Percentiles rank a stretch among this genome's conserved stretches.
These are phyloP conservation scores for Eupeodes corollae DNA, from an alignment of 1,140 invertebrate species.

Conservation along the genomic window DNA sequence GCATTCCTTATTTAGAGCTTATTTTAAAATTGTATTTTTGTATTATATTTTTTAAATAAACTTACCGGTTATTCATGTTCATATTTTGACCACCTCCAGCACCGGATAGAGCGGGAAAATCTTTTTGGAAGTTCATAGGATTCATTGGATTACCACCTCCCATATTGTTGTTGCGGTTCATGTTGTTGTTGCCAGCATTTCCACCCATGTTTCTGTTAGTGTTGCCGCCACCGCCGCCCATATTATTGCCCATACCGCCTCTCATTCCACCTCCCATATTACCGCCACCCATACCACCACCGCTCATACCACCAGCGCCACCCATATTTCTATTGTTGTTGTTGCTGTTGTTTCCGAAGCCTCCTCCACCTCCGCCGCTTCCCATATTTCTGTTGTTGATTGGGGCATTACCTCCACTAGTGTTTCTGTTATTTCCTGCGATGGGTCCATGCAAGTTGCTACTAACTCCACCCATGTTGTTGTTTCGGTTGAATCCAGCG, in stretches of 20 bases:
- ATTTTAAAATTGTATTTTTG: too few species aligned
- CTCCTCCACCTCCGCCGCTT: slow-evolving; percentile 5
- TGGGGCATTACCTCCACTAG: slow-evolving; percentile 11
- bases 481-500: slow-evolving; percentile 37
- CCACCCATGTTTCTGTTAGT: too few species aligned
- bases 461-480: slow-evolving; percentile 13
- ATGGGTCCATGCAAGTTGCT: background rate
- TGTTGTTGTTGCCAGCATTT: too few species aligned
- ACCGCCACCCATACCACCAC: background rate
- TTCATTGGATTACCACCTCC: slow-evolving; percentile 17
- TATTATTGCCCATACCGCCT: background rate
- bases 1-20: too few species aligned
- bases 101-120: slow-evolving; percentile 18
- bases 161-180: too few species aligned
- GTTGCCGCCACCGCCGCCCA: background rate
- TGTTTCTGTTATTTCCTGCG: slow-evolving; percentile 1
- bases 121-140: slow-evolving; percentile 12
- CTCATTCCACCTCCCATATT: background rate
- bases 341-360: background rate
- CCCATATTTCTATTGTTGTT: too few species aligned
- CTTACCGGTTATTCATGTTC: too few species aligned
- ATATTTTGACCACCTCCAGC: slow-evolving; percentile 3
- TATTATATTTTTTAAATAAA: too few species aligned
- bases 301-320: background rate
- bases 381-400: slow-evolving; percentile 24